Evolutionary conservation across 2,888 invertebrate genomes (phyloP).

Genomic region (Linhomoeus sp.): DNA sequence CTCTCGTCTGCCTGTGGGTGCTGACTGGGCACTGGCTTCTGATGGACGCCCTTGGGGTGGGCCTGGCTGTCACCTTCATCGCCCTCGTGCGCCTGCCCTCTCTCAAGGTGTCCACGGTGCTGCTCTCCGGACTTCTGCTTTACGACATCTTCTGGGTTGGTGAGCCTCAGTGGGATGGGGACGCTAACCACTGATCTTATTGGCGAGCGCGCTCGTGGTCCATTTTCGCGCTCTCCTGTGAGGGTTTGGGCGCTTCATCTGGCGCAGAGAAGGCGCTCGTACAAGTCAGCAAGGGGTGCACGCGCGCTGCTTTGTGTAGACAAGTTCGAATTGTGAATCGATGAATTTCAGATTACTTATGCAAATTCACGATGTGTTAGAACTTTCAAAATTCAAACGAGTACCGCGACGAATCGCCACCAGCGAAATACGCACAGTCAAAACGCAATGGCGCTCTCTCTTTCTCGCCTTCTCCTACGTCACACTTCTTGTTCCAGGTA

Average conservation of each 20-base stretch:
- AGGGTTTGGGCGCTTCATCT: conserved; percentile 5
- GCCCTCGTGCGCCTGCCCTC: conserved; percentile 85
- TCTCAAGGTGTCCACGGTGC: conserved; percentile 76
- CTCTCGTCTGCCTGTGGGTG: conserved; percentile 89
- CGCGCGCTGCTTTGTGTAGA: background rate
- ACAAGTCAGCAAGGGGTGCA: no score
- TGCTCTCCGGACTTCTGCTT: conserved; percentile 72
- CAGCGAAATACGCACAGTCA: background rate
- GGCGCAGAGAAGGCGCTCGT: no score
- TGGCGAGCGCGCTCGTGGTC: no score
- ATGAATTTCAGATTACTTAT: no score
- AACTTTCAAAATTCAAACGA: no score
- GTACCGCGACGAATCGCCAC: no score
- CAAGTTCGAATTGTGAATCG: background rate
- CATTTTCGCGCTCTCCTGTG: no score
- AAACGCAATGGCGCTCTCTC: background rate
- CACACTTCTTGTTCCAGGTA: conserved; percentile 31
- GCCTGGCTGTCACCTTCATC: conserved; percentile 88
- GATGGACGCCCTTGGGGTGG: conserved; percentile 98
- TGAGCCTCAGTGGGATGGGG: no score
- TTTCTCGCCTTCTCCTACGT: no score
- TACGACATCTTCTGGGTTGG: conserved; percentile 89
- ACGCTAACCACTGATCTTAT: no score
- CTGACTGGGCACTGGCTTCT: conserved; percentile 92
- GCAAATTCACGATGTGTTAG: background rate